Percentiles rank a stretch among this genome's conserved stretches.
These are phyloP conservation scores for Leucophora obtusa DNA, from an alignment of 2,888 invertebrate genomes.

Conservation along the genomic window DNA sequence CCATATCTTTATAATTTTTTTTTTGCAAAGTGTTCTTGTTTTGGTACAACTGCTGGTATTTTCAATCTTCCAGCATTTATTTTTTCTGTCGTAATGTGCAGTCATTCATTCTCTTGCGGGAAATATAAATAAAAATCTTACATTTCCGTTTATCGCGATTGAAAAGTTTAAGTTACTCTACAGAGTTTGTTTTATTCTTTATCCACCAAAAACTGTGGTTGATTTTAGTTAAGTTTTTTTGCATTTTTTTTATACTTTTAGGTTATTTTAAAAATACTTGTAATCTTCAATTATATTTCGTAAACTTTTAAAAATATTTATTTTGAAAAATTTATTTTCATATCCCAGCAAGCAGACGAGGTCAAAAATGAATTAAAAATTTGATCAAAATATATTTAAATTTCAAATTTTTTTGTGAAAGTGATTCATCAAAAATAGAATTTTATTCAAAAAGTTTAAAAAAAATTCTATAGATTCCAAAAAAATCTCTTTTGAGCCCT, in stretches of 20 bases:
- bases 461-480: no score
- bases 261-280: slow-evolving; percentile 5
- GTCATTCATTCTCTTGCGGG: slow-evolving; percentile 51
- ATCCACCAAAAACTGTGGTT: background rate
- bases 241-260: background rate
- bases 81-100: slow-evolving; percentile 11
- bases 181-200: slow-evolving; percentile 27
- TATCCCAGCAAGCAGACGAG: no score
- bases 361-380: no score
- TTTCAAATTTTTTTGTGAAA: no score
- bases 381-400: no score
- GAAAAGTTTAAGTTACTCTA: slow-evolving; percentile 75
- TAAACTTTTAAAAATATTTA: background rate
- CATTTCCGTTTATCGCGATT: slow-evolving; percentile 74
- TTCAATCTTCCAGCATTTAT: slow-evolving; percentile 28
- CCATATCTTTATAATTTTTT: slow-evolving; percentile 18
- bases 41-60: background rate
- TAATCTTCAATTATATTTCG: slow-evolving; percentile 22
- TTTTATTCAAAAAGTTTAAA: no score
- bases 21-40: slow-evolving; percentile 23
- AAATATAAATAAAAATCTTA: slow-evolving; percentile 75
- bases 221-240: background rate
- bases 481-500: no score
- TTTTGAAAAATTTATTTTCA: background rate
- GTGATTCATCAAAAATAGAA: no score